Evolutionary conservation across 2,888 invertebrate species (phyloP), one percentile per base, ranked within the genome.

Genomic region (Pachymerium ferrugineum): DNA sequence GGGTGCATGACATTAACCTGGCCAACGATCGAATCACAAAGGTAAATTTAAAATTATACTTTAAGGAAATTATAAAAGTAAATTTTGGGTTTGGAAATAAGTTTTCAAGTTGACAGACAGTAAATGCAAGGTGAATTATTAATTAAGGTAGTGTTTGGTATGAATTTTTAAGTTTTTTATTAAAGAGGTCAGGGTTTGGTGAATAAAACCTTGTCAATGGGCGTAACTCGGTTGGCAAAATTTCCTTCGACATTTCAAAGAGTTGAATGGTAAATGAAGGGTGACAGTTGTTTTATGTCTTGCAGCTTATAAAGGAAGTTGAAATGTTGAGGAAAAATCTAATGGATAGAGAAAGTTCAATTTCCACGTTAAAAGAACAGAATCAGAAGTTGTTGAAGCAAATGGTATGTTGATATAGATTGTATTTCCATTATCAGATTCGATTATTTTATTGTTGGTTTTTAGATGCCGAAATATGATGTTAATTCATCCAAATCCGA

Each of bases 261-360:
- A 29, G 30, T 68, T 19, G 30, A 38, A 73, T 76, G 78, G 78
- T 73, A 78, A 82, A 81, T 78, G 82, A 84, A 12, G 80, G 33
- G 28, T 38, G 31, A 12, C 14, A 8, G 16, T 62, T 14, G 16
- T 8, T 19, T 62, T 8, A 62, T 29, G n/a, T 30, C n/a, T 54
- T 54, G 28, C 74, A 76, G 74, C 77, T 86, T 74, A 83, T 84
- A 75, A 86, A 86, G 78, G 90, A 89, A 82, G 83, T 88, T 76
- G 92, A 90, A 82, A 88, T 87, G 77, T 85, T 90, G 76, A 86
- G 89, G 74, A 87, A 89, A 71, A 89, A 90, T 1, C 84, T 93
- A 38, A 86, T 88, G 62, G 93, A 93, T 82, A 92, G 92, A 79
- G 93, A 93, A 81, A 89, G 90, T 70, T 88, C 92, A 74, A 93